Conservation (phyloP, 2,797 vertebrate genomes). For the Phyllotis vaccarum region DNA sequence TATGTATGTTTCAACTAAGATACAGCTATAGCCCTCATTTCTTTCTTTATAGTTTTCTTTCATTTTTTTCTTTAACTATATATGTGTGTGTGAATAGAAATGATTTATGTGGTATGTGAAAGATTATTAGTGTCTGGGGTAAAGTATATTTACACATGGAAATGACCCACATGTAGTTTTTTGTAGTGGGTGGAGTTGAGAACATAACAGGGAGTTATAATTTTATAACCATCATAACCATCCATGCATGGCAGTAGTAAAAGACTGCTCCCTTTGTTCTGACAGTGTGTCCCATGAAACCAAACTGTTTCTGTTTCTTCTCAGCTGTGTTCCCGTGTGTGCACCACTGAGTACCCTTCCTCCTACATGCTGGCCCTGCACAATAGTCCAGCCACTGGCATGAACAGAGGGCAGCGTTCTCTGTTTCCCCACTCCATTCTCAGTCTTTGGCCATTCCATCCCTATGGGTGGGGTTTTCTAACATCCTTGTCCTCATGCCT, state of each 20-base stretch:
- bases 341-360: neutral
- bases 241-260: neutral
- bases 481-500: neutral
- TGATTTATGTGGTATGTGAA: neutral
- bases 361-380: neutral
- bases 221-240: neutral
- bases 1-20: neutral
- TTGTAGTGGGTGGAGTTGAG: neutral
- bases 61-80: neutral
- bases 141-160: neutral
- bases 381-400: neutral
- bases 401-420: neutral
- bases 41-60: neutral
- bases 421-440: neutral
- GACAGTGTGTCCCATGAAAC: neutral
- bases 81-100: neutral
- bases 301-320: neutral
- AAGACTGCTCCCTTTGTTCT: neutral
- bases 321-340: neutral
- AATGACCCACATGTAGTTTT: neutral
- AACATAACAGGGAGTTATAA: neutral
- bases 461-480: neutral
- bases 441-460: neutral
- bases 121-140: neutral
- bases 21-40: neutral